Percentiles rank a stretch among this genome's conserved stretches.
phyloP scores from a whole-genome alignment of 1,140 invertebrate species.

The Drosophila aff. region DNA sequence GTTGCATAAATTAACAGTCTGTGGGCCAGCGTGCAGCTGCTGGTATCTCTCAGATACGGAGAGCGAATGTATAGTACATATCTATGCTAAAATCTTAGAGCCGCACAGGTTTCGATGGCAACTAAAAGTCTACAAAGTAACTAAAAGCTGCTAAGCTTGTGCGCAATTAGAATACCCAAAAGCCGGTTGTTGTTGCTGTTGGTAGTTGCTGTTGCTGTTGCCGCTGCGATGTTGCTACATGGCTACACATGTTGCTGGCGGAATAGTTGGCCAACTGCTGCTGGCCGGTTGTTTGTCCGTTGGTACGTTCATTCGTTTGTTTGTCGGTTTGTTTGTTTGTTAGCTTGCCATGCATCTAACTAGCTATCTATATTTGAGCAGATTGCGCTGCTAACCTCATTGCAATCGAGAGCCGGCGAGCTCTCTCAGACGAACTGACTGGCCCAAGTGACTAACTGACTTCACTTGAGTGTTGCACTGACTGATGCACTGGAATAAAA shows the following conservation, averaged over 20 bases:
- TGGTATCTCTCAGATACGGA: constrained; percentile 16
- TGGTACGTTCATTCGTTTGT: constrained; percentile 12
- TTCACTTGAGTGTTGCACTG: constrained; percentile 17
- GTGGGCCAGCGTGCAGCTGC: constrained; percentile 16
- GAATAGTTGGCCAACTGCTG: constrained; percentile 38
- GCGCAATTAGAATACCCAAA: constrained; percentile 78
- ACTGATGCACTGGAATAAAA: background rate
- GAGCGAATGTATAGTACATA: constrained; percentile 28
- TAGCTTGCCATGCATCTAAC: constrained; percentile 68
- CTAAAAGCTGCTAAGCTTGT: constrained; percentile 82
- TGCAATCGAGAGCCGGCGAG: constrained; percentile 58
- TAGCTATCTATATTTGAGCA: constrained; percentile 83
- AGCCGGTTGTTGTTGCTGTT: constrained; percentile 48
- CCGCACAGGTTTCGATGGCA: constrained; percentile 51
- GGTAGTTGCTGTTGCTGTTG: constrained; percentile 32
- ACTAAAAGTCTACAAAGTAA: constrained; percentile 80
- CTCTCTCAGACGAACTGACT: constrained; percentile 73
- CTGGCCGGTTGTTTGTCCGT: constrained; percentile 23
- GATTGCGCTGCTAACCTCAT: constrained; percentile 82
- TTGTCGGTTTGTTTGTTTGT: constrained; percentile 33
- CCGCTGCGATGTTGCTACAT: constrained; percentile 67
- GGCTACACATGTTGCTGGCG: constrained; percentile 71
- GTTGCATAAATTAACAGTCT: constrained; percentile 72
- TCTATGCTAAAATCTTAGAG: constrained; percentile 50
- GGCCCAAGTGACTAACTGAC: constrained; percentile 68